These are phyloP conservation scores for Emydoidea blandingii DNA, from an alignment of 2,797 vertebrate genomes.

Conservation along the genomic window DNA sequence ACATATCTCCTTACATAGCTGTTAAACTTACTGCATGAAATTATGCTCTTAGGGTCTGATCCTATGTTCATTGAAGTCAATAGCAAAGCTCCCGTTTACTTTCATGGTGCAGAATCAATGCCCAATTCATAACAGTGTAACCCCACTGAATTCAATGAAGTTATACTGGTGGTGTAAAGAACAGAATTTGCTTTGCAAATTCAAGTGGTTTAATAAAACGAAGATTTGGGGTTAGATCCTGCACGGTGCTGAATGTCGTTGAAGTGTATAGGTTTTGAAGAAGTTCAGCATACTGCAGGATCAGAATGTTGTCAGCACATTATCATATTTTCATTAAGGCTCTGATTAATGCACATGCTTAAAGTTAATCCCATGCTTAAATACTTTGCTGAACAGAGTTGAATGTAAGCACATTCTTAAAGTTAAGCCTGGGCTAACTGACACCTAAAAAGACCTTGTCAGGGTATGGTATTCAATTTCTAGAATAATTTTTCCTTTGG, in stretches of 20 bases:
- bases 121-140: rapidly evolving
- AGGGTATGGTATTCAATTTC: background rate
- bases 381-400: background rate
- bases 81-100: background rate
- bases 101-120: background rate
- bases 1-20: background rate
- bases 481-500: background rate
- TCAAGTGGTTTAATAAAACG: background rate
- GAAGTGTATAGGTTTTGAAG: background rate
- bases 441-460: background rate
- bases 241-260: background rate
- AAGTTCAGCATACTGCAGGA: background rate
- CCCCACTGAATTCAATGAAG: background rate
- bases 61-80: background rate
- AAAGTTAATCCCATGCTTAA: background rate
- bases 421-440: background rate
- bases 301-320: background rate
- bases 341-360: background rate
- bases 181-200: background rate
- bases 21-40: background rate
- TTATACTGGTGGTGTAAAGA: background rate
- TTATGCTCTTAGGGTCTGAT: background rate
- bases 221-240: background rate
- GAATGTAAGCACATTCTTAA: background rate
- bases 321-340: background rate